Base-by-base conservation (phyloP, 1,140 invertebrate species). In the Brachionus calyciflorus region DNA sequence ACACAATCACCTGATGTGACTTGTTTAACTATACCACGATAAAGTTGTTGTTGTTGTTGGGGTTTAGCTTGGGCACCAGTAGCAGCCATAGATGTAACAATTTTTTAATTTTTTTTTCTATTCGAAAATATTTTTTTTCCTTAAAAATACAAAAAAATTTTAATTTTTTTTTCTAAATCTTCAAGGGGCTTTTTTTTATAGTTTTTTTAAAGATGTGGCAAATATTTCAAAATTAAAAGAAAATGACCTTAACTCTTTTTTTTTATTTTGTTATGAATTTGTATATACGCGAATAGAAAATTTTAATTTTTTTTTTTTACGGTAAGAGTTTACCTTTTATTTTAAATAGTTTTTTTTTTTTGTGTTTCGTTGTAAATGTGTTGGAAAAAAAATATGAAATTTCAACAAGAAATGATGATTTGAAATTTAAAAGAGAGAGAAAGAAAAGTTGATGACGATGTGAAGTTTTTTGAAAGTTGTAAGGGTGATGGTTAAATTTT, bases 401-500 rank as follows among this genome's bases (percentile, higher is more conserved):
- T n/a, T n/a, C n/a, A 60, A 33, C 19, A 60, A 37, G 19, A 60
- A 19, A 37, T 60, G 30, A 37, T 60, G n/a, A n/a, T n/a, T n/a
- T n/a, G n/a, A n/a, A n/a, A 33, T 60, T n/a, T 19, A 19, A 33
- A 33, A 2, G 14, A 33, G 28, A 33, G 17, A 60, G n/a, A 37
- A 6, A 37, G 4, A 40, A 65, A 65, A 44, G 10, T 65, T 65
- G 60, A 65, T 65, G 60, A 65, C 60, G 60, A 65, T 44, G 60
- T 65, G n/a, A 26, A 44, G 19, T 65, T 65, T 65, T 44, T 65
- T 14, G 37, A 60, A 30, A 3, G 3, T 37, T 37, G 12, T 14
- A 3, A 60, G 40, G 60, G 60, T 65, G 60, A 65, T 65, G 60
- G 60, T 65, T 65, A 17, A 37, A 37, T n/a, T n/a, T n/a, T n/a